Conservation (phyloP, 2,888 invertebrate genomes). For the Gymnoscelis rufifasciata region DNA sequence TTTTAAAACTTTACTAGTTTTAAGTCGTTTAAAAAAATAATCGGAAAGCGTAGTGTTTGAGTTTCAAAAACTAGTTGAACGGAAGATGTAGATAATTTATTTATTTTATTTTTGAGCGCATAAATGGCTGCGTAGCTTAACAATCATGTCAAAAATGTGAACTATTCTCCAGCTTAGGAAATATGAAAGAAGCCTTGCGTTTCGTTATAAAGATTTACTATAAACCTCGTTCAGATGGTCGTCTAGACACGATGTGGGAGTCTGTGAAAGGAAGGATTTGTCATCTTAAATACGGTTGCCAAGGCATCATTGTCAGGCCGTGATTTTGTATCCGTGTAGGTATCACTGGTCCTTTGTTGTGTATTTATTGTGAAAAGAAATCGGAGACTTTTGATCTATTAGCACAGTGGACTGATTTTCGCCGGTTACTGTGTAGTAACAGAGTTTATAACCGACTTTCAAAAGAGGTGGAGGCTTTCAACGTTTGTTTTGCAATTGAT, state of each 20-base stretch:
- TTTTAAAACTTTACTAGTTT: no score
- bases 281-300: conserved; percentile 44
- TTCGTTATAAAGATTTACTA: conserved; percentile 22
- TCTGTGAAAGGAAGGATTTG: conserved; percentile 39
- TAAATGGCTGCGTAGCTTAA: not conserved
- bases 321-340: conserved; percentile 2
- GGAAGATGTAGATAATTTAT: no score
- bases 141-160: not conserved
- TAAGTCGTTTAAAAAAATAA: no score
- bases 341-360: not conserved
- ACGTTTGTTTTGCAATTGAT: no score
- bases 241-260: conserved; percentile 48
- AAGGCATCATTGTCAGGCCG: conserved; percentile 14
- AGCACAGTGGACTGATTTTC: no score
- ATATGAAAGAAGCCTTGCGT: conserved; percentile 20
- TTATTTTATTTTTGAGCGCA: not conserved
- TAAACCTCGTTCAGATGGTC: conserved; percentile 28
- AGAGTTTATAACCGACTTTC: no score
- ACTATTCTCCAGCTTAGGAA: conserved; percentile 8
- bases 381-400: no score
- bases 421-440: no score
- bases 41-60: no score
- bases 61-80: no score
- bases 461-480: no score
- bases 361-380: no score